Evolutionary conservation across 2,797 vertebrate genomes (phyloP).

Genomic region (Natrix natrix): DNA sequence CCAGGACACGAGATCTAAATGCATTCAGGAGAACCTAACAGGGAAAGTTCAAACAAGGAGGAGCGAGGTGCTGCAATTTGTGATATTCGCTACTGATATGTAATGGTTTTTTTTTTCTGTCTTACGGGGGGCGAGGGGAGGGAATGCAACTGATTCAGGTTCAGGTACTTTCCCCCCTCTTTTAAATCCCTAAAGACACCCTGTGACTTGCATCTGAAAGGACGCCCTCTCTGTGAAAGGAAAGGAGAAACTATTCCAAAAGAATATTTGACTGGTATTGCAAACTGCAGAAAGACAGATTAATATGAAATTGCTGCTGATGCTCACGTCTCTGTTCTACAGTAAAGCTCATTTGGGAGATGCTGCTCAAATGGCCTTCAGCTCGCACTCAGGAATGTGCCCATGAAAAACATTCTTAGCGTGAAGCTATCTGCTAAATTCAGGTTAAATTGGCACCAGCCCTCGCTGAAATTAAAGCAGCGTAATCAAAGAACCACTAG

Average conservation of each 20-base stretch:
- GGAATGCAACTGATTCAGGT: not conserved
- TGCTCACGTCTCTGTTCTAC: constrained; percentile 26
- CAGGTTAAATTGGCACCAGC: not conserved
- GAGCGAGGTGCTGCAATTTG: not conserved
- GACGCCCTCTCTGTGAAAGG: constrained; percentile 12
- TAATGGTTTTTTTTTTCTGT: not conserved
- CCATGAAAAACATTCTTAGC: not conserved
- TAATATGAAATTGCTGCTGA: constrained; percentile 24
- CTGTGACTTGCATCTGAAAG: constrained; percentile 24
- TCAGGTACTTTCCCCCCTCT: not conserved
- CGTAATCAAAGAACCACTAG: not conserved
- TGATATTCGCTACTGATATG: not conserved
- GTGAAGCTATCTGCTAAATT: not conserved
- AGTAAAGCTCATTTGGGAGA: constrained; percentile 23
- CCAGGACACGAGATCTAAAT: not conserved
- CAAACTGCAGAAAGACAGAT: not conserved
- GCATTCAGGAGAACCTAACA: constrained; percentile 43
- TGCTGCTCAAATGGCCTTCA: not conserved
- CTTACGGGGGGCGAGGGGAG: not conserved
- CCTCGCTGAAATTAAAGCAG: not conserved
- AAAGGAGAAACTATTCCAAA: constrained; percentile 26
- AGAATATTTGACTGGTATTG: constrained; percentile 1
- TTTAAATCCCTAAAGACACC: constrained; percentile 11
- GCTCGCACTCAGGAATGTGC: not conserved
- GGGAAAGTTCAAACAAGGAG: not conserved